These are phyloP conservation scores for Ormyrus labotus DNA, from an alignment of 2,888 invertebrate species.

Conservation along the genomic window DNA sequence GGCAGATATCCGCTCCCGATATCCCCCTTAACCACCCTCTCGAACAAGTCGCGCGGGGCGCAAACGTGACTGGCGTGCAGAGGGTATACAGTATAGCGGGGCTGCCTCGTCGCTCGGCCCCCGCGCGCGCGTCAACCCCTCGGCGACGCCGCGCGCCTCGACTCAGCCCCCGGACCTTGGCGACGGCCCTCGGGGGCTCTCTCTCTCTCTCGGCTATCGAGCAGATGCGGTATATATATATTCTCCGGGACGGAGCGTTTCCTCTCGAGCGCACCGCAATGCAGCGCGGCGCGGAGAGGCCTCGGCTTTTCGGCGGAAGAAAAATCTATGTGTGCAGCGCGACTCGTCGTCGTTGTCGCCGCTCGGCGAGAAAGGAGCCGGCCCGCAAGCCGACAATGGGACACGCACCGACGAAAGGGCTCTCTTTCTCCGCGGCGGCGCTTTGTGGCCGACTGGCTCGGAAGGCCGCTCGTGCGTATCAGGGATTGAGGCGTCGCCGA, in stretches of 20 bases:
- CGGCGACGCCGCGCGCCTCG: conserved; percentile 16
- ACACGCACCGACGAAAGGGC: background rate
- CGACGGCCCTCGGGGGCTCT: too few relatives aligned
- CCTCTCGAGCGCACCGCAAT: conserved; percentile 46
- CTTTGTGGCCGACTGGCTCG: too few relatives aligned
- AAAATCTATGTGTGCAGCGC: too few relatives aligned
- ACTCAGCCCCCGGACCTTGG: background rate
- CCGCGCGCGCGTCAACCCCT: background rate
- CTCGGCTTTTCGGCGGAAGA: background rate
- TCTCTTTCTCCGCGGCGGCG: background rate
- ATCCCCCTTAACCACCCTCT: too few relatives aligned
- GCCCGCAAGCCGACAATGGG: conserved; percentile 7
- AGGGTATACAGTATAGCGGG: too few relatives aligned
- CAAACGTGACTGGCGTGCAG: background rate
- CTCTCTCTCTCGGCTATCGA: too few relatives aligned
- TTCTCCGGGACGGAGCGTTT: background rate
- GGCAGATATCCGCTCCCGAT: too few relatives aligned
- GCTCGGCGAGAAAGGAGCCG: background rate
- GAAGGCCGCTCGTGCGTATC: too few relatives aligned
- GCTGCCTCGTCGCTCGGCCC: too few relatives aligned
- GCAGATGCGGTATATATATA: conserved; percentile 13
- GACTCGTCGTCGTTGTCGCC: conserved; percentile 4
- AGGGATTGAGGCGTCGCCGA: too few relatives aligned
- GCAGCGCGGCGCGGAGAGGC: background rate
- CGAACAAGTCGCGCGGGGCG: background rate